A percentile compares a stretch with the other conserved stretches of the same genome.
phyloP scores from a whole-genome alignment of 2,888 invertebrate species.

The Dyspetes luteomarginatus region DNA sequence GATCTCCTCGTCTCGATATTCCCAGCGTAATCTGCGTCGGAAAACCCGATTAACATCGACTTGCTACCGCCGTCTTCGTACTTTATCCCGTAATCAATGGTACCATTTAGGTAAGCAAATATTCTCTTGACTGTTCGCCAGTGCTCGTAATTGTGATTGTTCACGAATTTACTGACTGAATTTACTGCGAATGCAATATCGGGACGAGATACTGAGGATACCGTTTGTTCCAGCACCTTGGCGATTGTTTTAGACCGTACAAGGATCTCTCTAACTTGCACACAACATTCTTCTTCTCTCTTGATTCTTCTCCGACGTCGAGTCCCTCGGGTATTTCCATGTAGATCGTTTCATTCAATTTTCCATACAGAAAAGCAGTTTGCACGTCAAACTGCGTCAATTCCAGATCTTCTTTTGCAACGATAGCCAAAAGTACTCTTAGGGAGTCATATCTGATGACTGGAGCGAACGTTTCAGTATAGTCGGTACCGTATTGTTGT shows the following conservation, averaged over 20 bases:
- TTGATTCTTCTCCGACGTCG: background rate
- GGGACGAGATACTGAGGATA: background rate
- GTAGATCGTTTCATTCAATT: constrained; percentile 15
- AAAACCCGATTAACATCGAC: background rate
- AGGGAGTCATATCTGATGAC: constrained; percentile 30
- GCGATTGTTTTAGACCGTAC: constrained; percentile 19
- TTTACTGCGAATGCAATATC: constrained; percentile 4
- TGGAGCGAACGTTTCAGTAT: constrained; percentile 12
- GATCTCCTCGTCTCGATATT: background rate
- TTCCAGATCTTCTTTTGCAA: constrained; percentile 7
- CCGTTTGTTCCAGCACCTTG: constrained; percentile 12
- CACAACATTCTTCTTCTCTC: background rate
- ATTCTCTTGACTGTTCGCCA: background rate
- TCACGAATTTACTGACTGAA: background rate
- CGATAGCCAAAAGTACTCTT: background rate
- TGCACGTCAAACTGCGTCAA: constrained; percentile 23
- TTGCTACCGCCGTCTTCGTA: constrained; percentile 1
- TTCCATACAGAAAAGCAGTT: constrained; percentile 16
- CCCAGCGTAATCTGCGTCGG: background rate
- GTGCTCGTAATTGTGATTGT: background rate
- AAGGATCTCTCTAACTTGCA: constrained; percentile 8
- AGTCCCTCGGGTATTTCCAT: constrained; percentile 7
- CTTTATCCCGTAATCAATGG: background rate
- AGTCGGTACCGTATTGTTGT: background rate
- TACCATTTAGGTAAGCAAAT: background rate